Conservation (phyloP, 2,113 vertebrate species). For the Maylandia zebra region DNA sequence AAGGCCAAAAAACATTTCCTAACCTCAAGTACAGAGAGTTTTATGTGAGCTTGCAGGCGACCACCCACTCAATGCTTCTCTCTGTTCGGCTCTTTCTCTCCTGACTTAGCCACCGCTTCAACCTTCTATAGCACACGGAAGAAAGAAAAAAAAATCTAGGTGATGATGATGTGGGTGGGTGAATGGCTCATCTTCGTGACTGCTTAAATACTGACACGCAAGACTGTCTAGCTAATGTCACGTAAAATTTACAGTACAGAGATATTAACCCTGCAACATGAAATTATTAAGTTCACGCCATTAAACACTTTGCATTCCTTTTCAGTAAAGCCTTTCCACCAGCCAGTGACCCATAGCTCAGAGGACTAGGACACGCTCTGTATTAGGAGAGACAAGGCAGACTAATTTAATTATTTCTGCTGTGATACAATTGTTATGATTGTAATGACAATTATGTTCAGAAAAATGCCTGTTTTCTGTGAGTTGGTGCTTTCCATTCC, state of each 20-base stretch:
- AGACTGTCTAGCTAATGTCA: constrained; percentile 22
- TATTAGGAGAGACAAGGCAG: constrained; percentile 49
- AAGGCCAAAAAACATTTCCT: background rate
- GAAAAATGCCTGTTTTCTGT: background rate
- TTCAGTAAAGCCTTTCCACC: background rate
- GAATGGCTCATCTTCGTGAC: background rate
- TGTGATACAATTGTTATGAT: background rate
- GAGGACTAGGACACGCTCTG: background rate
- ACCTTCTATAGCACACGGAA: background rate
- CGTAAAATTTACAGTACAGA: constrained; percentile 2
- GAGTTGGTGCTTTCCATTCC: background rate
- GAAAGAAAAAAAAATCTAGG: background rate
- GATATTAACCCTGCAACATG: constrained; percentile 3
- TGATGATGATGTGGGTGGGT: constrained; percentile 4
- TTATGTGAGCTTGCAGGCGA: background rate
- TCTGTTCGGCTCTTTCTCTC: background rate
- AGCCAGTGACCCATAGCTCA: constrained; percentile 30
- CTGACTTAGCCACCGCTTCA: background rate
- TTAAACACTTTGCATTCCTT: constrained; percentile 6
- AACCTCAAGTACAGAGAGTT: background rate
- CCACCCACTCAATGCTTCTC: background rate
- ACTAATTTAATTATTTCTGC: constrained; percentile 50
- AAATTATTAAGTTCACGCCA: constrained; percentile 9
- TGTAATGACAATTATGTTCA: background rate
- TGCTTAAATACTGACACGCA: background rate